A percentile compares a stretch with the other conserved stretches of the same genome.
These are phyloP conservation scores for Drepana falcataria DNA, from an alignment of 2,888 invertebrate species.

Conservation along the genomic window DNA sequence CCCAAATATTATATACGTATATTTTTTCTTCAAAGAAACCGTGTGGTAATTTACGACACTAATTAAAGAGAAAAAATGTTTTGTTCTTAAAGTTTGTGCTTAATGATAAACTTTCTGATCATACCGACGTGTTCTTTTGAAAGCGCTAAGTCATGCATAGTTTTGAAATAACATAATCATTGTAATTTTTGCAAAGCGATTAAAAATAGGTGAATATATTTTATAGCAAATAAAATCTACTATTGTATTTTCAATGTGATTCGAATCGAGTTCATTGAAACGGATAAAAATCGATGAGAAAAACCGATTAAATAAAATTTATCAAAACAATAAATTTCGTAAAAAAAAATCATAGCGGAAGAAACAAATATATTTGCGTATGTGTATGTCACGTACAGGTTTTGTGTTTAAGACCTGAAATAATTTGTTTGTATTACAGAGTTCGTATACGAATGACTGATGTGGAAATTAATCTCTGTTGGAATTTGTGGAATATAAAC, in stretches of 20 bases:
- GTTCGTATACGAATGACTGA: slow-evolving; percentile 1
- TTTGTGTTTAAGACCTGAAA: neutral
- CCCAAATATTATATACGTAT: neutral
- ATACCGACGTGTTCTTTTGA: too few species aligned
- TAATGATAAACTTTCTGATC: too few species aligned
- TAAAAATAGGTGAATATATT: slow-evolving; percentile 16
- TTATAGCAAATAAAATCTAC: slow-evolving; percentile 29
- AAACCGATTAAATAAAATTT: slow-evolving; percentile 16
- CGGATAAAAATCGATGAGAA: too few species aligned
- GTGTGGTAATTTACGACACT: neutral
- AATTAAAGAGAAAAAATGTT: neutral
- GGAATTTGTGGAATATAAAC: slow-evolving; percentile 3
- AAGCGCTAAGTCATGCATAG: slow-evolving; percentile 2
- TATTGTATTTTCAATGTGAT: slow-evolving; percentile 41
- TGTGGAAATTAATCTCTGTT: neutral
- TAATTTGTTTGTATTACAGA: neutral
- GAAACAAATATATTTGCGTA: neutral
- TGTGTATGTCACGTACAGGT: neutral
- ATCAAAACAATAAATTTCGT: slow-evolving; percentile 7
- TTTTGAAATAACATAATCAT: slow-evolving; percentile 9
- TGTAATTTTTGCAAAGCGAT: slow-evolving; percentile 15
- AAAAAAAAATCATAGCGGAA: neutral
- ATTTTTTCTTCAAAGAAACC: neutral
- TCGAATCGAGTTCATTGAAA: slow-evolving; percentile 41
- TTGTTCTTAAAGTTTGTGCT: too few species aligned